Conservation (phyloP, 1,140 invertebrate genomes). For the Neotoxoptera formosana region DNA sequence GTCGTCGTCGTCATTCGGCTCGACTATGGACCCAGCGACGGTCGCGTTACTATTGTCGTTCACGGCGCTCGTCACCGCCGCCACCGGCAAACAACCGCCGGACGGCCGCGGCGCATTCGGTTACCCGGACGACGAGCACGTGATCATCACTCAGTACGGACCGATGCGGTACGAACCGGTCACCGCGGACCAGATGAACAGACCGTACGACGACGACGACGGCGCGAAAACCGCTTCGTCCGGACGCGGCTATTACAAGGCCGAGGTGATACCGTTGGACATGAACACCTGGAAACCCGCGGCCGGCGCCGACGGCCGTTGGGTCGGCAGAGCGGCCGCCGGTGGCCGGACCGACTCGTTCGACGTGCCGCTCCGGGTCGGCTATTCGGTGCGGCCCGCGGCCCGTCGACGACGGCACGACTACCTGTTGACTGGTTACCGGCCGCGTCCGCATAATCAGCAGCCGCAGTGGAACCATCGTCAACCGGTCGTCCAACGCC, state of each 20-base stretch:
- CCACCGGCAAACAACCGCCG: not conserved
- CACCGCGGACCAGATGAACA: conserved; percentile 26
- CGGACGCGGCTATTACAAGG: not conserved
- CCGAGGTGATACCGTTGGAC: conserved; percentile 54
- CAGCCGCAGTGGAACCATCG: too few relatives aligned
- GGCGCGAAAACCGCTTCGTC: not conserved
- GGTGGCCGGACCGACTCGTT: not conserved
- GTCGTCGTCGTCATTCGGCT: not conserved
- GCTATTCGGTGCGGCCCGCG: conserved; percentile 34
- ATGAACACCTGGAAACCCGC: conserved; percentile 37
- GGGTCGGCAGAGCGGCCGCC: not conserved
- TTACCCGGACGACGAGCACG: conserved; percentile 41
- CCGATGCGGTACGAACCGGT: conserved; percentile 32
- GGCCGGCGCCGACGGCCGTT: not conserved
- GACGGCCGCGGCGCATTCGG: not conserved
- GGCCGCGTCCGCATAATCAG: not conserved
- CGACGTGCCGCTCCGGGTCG: conserved; percentile 19
- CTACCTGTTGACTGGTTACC: not conserved
- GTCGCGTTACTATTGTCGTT: conserved; percentile 14
- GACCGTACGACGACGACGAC: not conserved
- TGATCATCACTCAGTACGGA: conserved; percentile 47
- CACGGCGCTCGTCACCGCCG: not conserved
- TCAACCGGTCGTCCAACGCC: not conserved
- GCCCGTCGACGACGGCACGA: not conserved
- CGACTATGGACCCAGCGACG: conserved; percentile 12